Evolutionary conservation across 2,888 invertebrate species (phyloP).

Genomic region (Tenthredo livida): DNA sequence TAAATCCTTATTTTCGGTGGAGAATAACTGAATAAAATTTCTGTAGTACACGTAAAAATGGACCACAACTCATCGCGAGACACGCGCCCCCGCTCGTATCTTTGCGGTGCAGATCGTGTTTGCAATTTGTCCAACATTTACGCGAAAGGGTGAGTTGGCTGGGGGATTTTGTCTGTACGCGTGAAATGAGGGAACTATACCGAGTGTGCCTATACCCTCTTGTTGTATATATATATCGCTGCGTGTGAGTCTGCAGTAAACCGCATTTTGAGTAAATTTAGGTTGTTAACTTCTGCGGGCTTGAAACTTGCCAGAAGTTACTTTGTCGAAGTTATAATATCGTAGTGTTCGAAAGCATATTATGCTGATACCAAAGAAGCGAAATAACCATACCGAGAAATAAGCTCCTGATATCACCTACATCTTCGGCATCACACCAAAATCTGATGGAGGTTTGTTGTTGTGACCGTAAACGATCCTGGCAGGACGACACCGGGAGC

Average conservation of each 20-base stretch:
- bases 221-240: background rate
- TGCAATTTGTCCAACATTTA: conserved; percentile 47
- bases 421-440: background rate
- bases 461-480: conserved; percentile 16
- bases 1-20: conserved; percentile 28
- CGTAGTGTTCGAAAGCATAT: background rate
- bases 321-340: background rate
- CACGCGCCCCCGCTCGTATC: conserved; percentile 28
- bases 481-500: background rate
- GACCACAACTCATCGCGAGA: conserved; percentile 26
- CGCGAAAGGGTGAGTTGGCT: conserved; percentile 41
- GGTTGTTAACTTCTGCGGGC: background rate
- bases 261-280: conserved; percentile 2
- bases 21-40: conserved; percentile 49
- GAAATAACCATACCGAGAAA: background rate
- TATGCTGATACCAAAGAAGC: background rate
- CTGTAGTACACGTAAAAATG: conserved; percentile 4
- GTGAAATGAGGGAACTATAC: conserved; percentile 10
- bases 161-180: conserved; percentile 25
- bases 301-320: background rate
- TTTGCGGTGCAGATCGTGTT: conserved; percentile 47
- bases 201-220: background rate
- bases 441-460: conserved; percentile 6
- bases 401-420: background rate
- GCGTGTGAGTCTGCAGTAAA: background rate